Evolutionary conservation across 2,888 invertebrate genomes (phyloP).

Genomic region (Philopedon plagiatum): DNA sequence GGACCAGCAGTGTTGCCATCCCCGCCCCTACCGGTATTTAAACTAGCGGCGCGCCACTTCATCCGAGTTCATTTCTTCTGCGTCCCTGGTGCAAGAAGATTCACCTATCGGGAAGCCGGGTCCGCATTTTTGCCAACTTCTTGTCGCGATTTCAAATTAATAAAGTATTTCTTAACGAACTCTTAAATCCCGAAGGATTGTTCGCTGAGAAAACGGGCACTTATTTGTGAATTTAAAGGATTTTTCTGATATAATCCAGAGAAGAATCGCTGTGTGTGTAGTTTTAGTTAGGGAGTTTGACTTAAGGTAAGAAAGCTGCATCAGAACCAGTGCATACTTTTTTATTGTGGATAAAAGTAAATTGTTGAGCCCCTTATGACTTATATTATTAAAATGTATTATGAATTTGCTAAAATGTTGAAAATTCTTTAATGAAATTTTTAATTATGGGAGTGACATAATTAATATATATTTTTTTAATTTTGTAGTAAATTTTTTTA

Average conservation of each 20-base stretch:
- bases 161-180: too few relatives aligned
- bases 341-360: too few relatives aligned
- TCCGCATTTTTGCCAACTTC: neutral
- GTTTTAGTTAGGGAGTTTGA: neutral
- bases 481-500: too few relatives aligned
- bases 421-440: too few relatives aligned
- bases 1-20: conserved; percentile 58
- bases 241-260: neutral
- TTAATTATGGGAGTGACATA: too few relatives aligned
- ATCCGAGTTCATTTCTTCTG: conserved; percentile 75
- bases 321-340: too few relatives aligned
- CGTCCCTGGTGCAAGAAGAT: conserved; percentile 58
- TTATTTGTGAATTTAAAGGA: neutral
- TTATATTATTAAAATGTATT: too few relatives aligned
- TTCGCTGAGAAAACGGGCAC: neutral
- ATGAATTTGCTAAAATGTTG: too few relatives aligned
- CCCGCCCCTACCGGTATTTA: conserved; percentile 75
- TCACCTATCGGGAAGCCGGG: neutral
- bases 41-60: conserved; percentile 74
- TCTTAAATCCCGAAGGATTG: neutral
- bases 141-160: neutral
- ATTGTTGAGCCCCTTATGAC: too few relatives aligned
- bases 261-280: neutral
- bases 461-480: too few relatives aligned
- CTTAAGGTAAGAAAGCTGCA: too few relatives aligned